Evolutionary conservation across 2,113 vertebrate genomes (phyloP).

Genomic region (Petroica traversi): DNA sequence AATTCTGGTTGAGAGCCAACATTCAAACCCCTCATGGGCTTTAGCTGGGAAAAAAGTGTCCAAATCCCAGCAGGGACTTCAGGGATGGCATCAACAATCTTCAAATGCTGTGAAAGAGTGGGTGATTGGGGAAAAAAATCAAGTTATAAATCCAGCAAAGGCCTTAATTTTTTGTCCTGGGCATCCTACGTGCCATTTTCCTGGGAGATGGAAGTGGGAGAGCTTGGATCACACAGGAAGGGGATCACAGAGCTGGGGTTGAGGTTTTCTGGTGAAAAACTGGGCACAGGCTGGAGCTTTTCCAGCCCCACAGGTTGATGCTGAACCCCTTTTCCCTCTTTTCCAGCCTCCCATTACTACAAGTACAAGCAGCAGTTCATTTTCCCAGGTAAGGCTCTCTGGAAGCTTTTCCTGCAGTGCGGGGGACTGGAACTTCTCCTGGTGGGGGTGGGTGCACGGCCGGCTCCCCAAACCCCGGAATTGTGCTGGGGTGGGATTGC

Average conservation of each 20-base stretch:
- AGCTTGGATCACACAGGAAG: neutral
- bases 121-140: neutral
- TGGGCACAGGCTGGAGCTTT: neutral
- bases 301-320: neutral
- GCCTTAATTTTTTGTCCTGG: neutral
- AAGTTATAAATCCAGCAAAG: neutral
- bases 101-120: neutral
- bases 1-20: accelerated
- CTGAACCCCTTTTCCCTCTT: neutral
- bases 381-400: slow-evolving; percentile 86
- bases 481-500: neutral
- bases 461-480: accelerated
- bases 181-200: accelerated
- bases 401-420: neutral
- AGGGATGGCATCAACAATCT: accelerated
- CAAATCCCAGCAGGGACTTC: neutral
- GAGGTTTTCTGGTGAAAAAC: neutral
- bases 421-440: neutral
- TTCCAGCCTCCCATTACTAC: slow-evolving; percentile 93
- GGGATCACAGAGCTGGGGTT: accelerated
- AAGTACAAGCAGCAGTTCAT: slow-evolving; percentile 99
- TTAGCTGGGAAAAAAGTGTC: neutral
- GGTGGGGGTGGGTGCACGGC: accelerated
- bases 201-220: neutral
- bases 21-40: accelerated